Evolutionary conservation across 2,113 vertebrate genomes (phyloP).

Genomic region (Macroglossus sobrinus): DNA sequence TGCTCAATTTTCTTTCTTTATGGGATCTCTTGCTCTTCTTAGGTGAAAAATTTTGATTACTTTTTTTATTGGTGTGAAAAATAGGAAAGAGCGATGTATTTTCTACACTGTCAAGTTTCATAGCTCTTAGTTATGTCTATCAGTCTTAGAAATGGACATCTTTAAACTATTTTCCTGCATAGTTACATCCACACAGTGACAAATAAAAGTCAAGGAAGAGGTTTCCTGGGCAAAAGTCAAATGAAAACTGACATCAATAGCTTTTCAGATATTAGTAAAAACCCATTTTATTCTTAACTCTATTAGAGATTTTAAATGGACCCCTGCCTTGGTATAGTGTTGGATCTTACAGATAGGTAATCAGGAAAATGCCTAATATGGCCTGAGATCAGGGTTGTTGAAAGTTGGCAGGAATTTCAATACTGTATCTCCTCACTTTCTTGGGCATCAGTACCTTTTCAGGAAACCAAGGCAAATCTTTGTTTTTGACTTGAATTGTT

Average conservation of each 20-base stretch:
- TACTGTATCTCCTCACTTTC: neutral
- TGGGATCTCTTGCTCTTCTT: conserved; percentile 43
- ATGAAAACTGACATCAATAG: neutral
- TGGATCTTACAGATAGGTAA: neutral
- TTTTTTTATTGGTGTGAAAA: conserved; percentile 55
- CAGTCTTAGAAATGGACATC: conserved; percentile 32
- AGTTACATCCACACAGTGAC: neutral
- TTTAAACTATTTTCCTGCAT: conserved; percentile 45
- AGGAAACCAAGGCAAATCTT: neutral
- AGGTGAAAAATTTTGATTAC: conserved; percentile 46
- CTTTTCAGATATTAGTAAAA: neutral
- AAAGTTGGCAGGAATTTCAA: neutral
- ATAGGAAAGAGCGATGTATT: conserved; percentile 16
- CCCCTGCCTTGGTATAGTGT: neutral
- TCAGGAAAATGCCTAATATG: neutral
- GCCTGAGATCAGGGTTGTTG: neutral
- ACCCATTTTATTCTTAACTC: neutral
- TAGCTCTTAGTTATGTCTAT: conserved; percentile 7
- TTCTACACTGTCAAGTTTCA: conserved; percentile 37
- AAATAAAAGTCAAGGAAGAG: neutral
- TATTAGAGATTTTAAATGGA: neutral
- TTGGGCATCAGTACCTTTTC: neutral
- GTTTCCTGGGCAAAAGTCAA: conserved; percentile 4
- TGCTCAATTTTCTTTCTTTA: conserved; percentile 20
- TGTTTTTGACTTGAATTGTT: neutral